phyloP scores from a whole-genome alignment of 2,113 vertebrate genomes.

The Dicentrarchus labrax region DNA sequence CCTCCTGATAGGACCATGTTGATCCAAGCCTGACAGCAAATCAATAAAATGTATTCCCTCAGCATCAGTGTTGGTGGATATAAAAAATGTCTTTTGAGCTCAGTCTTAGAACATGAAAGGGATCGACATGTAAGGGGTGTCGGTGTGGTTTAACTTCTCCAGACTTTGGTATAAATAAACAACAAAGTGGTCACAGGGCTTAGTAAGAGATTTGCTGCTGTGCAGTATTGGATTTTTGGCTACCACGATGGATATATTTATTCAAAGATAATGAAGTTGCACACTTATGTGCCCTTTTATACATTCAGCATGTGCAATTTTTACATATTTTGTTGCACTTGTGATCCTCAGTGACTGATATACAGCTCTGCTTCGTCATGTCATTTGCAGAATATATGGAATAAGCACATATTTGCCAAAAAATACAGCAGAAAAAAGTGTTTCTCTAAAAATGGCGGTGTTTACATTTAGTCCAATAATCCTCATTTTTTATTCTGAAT shows the following conservation, averaged over 20 bases:
- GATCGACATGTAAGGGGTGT: slow-evolving; percentile 63
- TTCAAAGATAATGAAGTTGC: slow-evolving; percentile 64
- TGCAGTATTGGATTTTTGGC: slow-evolving; percentile 64
- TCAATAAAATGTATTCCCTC: slow-evolving; percentile 77
- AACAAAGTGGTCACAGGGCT: slow-evolving; percentile 69
- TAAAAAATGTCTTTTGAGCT: slow-evolving; percentile 70
- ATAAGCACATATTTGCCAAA: background rate
- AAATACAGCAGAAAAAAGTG: slow-evolving; percentile 1
- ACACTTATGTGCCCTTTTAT: slow-evolving; percentile 15
- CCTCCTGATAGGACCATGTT: slow-evolving; percentile 60
- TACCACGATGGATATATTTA: slow-evolving; percentile 58
- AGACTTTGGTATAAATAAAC: slow-evolving; percentile 74
- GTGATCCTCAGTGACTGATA: slow-evolving; percentile 27
- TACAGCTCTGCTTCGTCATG: background rate
- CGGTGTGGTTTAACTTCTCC: slow-evolving; percentile 70
- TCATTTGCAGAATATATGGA: slow-evolving; percentile 12
- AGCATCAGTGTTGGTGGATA: slow-evolving; percentile 64
- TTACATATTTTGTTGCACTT: slow-evolving; percentile 15
- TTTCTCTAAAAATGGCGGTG: background rate
- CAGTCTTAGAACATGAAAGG: slow-evolving; percentile 70
- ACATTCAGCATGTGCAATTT: slow-evolving; percentile 37
- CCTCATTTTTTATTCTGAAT: slow-evolving; percentile 2
- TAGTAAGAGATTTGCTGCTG: slow-evolving; percentile 60
- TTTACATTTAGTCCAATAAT: slow-evolving; percentile 25
- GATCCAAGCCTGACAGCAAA: slow-evolving; percentile 76